Evolutionary conservation across 2,888 invertebrate species (phyloP), one percentile per base, ranked within the genome.

Genomic region (Pemphredon lugubris): DNA sequence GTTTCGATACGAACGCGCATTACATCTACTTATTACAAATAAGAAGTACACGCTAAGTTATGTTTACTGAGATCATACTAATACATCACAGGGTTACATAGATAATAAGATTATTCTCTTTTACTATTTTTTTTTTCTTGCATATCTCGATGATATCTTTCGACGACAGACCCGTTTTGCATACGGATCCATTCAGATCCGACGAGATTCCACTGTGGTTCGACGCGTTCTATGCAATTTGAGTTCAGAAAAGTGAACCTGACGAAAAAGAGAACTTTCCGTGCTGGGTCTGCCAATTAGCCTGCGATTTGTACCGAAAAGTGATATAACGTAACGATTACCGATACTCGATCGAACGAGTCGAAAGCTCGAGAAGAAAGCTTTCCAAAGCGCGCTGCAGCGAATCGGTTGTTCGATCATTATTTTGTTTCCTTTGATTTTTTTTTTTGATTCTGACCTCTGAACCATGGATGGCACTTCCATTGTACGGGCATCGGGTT

Each of bases 21-120:
- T 58, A 70, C 39, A 68, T 48, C 68, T 79, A 71, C 67, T 81
- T 81, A 87, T 86, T 85, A 85, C 75, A 83, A 82, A 82, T 84
- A 86, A 81, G 84, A 85, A 85, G 80, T 89, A 88, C 83, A 71
- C 74, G 79, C 85, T 88, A 88, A 86, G 83, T 89, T 88, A 89
- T 79, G 84, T 86, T 89, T 89, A 89, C 87, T 89, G 89, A 89
- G 89, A 89, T 89, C 89, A 89, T 89, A 89, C 88, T 89, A 89
- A 89, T 89, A 89, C 89, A 89, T 89, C 89, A 89, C 89, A 89
- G 89, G 89, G 89, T 89, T 89, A 89, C 89, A 89, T 87, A 85
- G 86, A 88, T 83, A 37, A 82, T 86, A 86, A 82, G 81, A 83
- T 84, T 86, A 83, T 84, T 71, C 55, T 54, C 55, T 78, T 73